Base-by-base conservation (phyloP, 2,797 vertebrate species). In the Alcedo quadribrachys region DNA sequence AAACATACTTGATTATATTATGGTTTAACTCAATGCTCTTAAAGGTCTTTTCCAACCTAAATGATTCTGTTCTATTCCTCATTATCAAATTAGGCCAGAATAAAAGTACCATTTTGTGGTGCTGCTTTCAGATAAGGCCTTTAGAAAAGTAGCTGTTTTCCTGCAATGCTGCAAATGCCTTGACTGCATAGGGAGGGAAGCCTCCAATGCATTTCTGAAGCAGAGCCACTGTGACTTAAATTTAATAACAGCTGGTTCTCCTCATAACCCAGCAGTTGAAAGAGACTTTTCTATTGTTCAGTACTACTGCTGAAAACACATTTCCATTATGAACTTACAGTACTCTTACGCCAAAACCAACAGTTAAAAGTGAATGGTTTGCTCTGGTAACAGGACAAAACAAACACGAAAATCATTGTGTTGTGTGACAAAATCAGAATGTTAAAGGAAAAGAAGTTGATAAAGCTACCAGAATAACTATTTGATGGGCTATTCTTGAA, bases 371-470 rank as follows among this genome's bases (percentile, higher is more conserved):
- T 94, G 89, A 95, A 94, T 92, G 88, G 87, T 94, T 96, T 96
- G 94, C 91, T 96, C 93, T 97, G 90, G 91, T 96, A 96, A 94
- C 84, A 91, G 62, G 90, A 88, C 90, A 95, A 97, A 97, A 94
- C 86, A 94, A 96, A 92, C 87, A 90, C 8, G 33, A 94, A 95
- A 90, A 87, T 90, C 51, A 46, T 48, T 73, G 66, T 91, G 77
- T 61, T 87, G 32, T 95, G 86, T 85, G 93, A 93, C 92, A 96
- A 94, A 94, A 95, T 94, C 40, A 25, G 93, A 90, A 85, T 89
- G 82, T 91, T 84, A 42, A 69, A 93, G 86, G 80, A 37, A 86
- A 81, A 87, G 19, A 65, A 83, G 65, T 32, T 87, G 87, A 94
- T 95, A 93, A 94, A 60, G 40, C 68, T 81, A 85, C 58, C 42